phyloP scores from a whole-genome alignment of 2,888 invertebrate genomes.

The Pteria penguin region DNA sequence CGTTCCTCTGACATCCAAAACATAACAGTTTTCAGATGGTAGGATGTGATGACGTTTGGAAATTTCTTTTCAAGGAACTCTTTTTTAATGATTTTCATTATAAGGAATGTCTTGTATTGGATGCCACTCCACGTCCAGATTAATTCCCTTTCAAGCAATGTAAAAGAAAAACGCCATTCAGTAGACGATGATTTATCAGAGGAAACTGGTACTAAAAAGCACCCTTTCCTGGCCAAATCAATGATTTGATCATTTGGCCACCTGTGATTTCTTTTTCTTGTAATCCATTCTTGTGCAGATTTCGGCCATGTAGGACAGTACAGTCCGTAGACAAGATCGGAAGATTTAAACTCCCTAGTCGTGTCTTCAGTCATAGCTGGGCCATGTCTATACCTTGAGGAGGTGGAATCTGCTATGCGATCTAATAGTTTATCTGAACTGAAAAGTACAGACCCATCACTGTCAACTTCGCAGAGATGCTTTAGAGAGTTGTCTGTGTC shows the following conservation, averaged over 20 bases:
- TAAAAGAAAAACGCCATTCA: constrained; percentile 23
- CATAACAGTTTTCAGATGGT: constrained; percentile 16
- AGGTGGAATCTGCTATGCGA: background rate
- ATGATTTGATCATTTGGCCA: background rate
- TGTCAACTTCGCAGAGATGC: background rate
- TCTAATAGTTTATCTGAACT: background rate
- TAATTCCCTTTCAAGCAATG: constrained; percentile 7
- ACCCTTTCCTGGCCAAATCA: background rate
- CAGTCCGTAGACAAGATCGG: constrained; percentile 5
- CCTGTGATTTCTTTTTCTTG: constrained; percentile 1
- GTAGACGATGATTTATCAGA: background rate
- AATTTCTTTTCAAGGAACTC: constrained; percentile 7
- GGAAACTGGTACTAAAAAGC: constrained; percentile 17
- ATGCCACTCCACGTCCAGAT: background rate
- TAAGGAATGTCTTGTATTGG: background rate
- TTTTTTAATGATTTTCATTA: constrained; percentile 11
- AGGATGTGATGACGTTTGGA: background rate
- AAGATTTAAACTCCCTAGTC: background rate
- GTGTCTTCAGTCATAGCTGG: constrained; percentile 15
- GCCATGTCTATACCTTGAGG: background rate
- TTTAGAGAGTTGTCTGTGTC: background rate
- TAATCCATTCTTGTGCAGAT: constrained; percentile 18
- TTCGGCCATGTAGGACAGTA: constrained; percentile 14
- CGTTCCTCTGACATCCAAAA: constrained; percentile 21
- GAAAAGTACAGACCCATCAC: background rate